These are phyloP conservation scores for Hyposoter didymator DNA, from an alignment of 2,888 invertebrate species.

Conservation along the genomic window DNA sequence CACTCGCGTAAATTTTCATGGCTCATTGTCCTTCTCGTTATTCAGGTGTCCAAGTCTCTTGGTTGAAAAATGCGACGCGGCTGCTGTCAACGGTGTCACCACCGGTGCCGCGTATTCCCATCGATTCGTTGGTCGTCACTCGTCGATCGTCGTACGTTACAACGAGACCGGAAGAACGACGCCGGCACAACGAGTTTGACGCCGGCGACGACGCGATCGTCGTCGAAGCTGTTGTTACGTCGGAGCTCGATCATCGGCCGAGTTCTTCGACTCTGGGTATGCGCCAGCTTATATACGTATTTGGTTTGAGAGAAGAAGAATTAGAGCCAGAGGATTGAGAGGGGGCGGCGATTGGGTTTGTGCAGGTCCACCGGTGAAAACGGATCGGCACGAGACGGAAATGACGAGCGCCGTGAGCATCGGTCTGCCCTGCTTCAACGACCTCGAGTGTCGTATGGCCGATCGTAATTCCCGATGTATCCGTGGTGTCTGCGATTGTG, in stretches of 20 bases:
- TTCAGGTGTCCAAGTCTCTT: conserved; percentile 79
- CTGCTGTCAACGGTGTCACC: conserved; percentile 75
- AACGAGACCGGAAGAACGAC: conserved; percentile 69
- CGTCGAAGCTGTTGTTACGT: conserved; percentile 78
- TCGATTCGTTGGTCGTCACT: conserved; percentile 74
- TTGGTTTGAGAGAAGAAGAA: no score
- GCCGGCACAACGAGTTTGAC: conserved; percentile 74
- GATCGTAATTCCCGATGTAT: conserved; percentile 92
- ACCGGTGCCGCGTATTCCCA: conserved; percentile 71
- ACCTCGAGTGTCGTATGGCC: conserved; percentile 92
- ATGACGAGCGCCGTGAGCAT: conserved; percentile 87
- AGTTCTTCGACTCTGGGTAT: conserved; percentile 72
- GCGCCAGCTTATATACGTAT: background rate
- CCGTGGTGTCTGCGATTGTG: conserved; percentile 92
- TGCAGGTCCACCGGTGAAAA: conserved; percentile 76
- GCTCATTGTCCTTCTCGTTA: background rate
- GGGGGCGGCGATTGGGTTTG: background rate
- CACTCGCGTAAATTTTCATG: background rate
- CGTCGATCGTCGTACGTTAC: conserved; percentile 72
- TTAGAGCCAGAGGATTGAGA: no score
- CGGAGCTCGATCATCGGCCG: conserved; percentile 73
- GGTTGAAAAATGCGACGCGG: conserved; percentile 81
- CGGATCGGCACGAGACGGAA: conserved; percentile 80
- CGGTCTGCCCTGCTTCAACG: conserved; percentile 90
- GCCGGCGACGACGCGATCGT: conserved; percentile 79